Percentiles rank a stretch among this genome's conserved stretches.
Evolutionary conservation across 2,888 invertebrate genomes (phyloP).

Genomic region (Cyclophora albipunctata): DNA sequence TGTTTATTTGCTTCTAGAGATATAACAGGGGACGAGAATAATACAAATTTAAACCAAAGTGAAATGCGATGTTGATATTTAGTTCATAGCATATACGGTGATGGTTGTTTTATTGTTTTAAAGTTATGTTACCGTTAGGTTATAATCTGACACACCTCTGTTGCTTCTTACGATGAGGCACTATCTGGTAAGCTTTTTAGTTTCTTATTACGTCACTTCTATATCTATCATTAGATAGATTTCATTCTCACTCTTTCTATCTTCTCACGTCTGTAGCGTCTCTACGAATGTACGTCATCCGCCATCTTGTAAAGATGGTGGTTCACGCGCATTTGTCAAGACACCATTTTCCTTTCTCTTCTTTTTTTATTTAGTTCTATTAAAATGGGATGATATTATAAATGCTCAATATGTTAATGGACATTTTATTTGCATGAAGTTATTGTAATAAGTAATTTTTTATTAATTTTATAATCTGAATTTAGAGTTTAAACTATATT

Average conservation of each 20-base stretch:
- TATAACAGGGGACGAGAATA: too few relatives aligned
- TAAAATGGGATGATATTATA: slow-evolving; percentile 13
- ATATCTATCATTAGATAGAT: neutral
- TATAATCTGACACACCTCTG: slow-evolving; percentile 25
- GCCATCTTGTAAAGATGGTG: slow-evolving; percentile 1
- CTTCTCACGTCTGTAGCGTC: slow-evolving; percentile 1
- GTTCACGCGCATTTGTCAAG: slow-evolving; percentile 1
- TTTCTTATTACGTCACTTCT: neutral
- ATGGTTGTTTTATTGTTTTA: slow-evolving; percentile 21
- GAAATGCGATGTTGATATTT: slow-evolving; percentile 1
- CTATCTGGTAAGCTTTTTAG: slow-evolving; percentile 15
- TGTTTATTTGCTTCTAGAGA: too few relatives aligned
- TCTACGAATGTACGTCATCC: slow-evolving; percentile 3
- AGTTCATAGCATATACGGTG: slow-evolving; percentile 13
- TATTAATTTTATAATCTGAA: slow-evolving; percentile 19
- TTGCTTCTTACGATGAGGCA: slow-evolving; percentile 23
- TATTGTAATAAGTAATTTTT: slow-evolving; percentile 30
- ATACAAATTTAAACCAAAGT: too few relatives aligned
- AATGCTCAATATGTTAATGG: slow-evolving; percentile 43
- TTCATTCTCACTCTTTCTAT: neutral
- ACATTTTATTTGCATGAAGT: slow-evolving; percentile 65
- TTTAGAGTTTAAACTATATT: slow-evolving; percentile 13
- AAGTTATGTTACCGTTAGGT: slow-evolving; percentile 14
- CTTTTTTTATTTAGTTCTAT: neutral
- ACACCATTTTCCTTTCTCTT: neutral